phyloP scores from a whole-genome alignment of 2,113 vertebrate genomes.

The Myodes glareolus region DNA sequence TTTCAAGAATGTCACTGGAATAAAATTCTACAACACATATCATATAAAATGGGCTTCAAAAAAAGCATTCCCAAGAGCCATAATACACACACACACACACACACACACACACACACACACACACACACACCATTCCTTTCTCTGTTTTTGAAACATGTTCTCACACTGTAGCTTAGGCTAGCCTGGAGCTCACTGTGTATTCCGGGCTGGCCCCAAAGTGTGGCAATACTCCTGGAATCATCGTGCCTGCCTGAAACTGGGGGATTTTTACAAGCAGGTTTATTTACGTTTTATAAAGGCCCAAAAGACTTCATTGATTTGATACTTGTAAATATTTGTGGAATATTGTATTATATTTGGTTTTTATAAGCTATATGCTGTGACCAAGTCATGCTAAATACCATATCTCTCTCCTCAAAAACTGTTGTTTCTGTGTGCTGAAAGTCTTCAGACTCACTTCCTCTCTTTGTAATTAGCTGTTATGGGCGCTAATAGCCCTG shows the following conservation, averaged over 20 bases:
- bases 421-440: not conserved
- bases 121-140: not conserved
- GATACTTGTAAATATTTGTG: not conserved
- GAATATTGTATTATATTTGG: not conserved
- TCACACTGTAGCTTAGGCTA: not conserved
- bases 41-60: not conserved
- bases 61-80: not conserved
- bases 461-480: not conserved
- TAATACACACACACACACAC: not conserved
- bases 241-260: not conserved
- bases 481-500: not conserved
- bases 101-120: not conserved
- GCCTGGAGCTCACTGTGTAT: not conserved
- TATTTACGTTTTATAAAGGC: not conserved
- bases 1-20: conserved; percentile 31
- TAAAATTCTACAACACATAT: not conserved
- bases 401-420: not conserved
- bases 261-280: not conserved
- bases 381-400: not conserved
- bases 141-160: not conserved
- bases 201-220: not conserved
- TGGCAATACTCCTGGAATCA: not conserved
- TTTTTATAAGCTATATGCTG: not conserved
- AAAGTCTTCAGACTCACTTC: not conserved
- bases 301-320: not conserved